A percentile compares a stretch with the other conserved stretches of the same genome.
phyloP scores from a whole-genome alignment of 2,888 invertebrate species.

The Peribatodes rhomboidaria region DNA sequence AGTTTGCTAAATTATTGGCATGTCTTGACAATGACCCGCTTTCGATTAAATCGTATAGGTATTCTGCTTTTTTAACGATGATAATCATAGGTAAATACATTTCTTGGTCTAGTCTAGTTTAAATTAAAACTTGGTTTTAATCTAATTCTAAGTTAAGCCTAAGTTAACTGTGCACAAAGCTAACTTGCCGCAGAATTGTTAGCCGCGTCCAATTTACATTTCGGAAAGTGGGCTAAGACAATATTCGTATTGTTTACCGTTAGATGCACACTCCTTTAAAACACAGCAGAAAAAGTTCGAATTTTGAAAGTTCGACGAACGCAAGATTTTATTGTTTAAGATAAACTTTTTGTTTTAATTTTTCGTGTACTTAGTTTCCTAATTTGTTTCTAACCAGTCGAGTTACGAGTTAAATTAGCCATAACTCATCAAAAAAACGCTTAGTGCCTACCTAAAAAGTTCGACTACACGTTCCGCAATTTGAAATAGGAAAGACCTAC shows the following conservation, averaged over 20 bases:
- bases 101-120: too few relatives aligned
- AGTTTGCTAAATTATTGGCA: not conserved
- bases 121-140: too few relatives aligned
- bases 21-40: conserved; percentile 23
- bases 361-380: not conserved
- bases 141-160: conserved; percentile 6
- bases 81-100: not conserved
- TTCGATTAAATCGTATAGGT: conserved; percentile 15
- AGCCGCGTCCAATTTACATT: conserved; percentile 39
- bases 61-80: too few relatives aligned
- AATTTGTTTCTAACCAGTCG: not conserved
- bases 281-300: not conserved
- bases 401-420: too few relatives aligned
- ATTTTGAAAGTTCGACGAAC: not conserved
- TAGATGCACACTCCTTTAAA: conserved; percentile 26
- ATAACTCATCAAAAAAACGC: too few relatives aligned
- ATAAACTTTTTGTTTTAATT: not conserved
- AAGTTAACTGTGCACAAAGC: conserved; percentile 22
- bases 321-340: not conserved
- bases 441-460: not conserved
- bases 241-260: conserved; percentile 38
- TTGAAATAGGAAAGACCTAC: not conserved
- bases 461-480: not conserved
- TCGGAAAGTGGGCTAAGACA: conserved; percentile 36
- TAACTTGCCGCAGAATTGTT: conserved; percentile 23